A percentile compares a stretch with the other conserved stretches of the same genome.
Evolutionary conservation across 1,140 invertebrate species (phyloP).

Genomic region (Zophobas morio): DNA sequence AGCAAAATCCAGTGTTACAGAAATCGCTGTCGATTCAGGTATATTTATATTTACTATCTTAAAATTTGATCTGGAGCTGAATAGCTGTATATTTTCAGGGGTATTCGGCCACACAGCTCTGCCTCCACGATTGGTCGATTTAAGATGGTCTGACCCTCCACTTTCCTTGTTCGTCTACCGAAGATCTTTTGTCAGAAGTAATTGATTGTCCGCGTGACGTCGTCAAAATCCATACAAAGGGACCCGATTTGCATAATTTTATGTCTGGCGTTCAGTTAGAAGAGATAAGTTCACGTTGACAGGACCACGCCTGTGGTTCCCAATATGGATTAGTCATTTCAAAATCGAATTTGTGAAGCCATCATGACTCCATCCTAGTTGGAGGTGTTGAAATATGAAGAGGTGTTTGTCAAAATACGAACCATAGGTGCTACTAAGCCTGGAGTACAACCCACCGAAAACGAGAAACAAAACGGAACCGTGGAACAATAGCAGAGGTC

Average conservation of each 20-base stretch:
- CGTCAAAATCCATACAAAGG: constrained; percentile 19
- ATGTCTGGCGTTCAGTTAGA: background rate
- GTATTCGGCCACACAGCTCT: no score
- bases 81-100: no score
- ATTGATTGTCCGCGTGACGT: constrained; percentile 20
- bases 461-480: background rate
- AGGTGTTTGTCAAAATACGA: constrained; percentile 22
- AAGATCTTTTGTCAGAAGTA: constrained; percentile 9
- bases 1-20: no score
- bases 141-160: background rate
- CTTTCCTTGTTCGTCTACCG: constrained; percentile 1
- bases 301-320: constrained; percentile 16
- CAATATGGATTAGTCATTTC: constrained; percentile 32
- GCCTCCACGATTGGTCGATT: no score
- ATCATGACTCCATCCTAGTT: constrained; percentile 1
- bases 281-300: constrained; percentile 19
- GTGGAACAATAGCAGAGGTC: constrained; percentile 29
- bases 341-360: constrained; percentile 15
- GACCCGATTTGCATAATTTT: constrained; percentile 25
- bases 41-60: no score
- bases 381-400: constrained; percentile 24
- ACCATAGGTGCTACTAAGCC: background rate
- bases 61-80: no score
- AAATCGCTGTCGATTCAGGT: no score
- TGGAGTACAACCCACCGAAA: background rate